Evolutionary conservation across 2,797 vertebrate species (phyloP), one percentile per base, ranked within the genome.

Genomic region (Cottoperca gobio): DNA sequence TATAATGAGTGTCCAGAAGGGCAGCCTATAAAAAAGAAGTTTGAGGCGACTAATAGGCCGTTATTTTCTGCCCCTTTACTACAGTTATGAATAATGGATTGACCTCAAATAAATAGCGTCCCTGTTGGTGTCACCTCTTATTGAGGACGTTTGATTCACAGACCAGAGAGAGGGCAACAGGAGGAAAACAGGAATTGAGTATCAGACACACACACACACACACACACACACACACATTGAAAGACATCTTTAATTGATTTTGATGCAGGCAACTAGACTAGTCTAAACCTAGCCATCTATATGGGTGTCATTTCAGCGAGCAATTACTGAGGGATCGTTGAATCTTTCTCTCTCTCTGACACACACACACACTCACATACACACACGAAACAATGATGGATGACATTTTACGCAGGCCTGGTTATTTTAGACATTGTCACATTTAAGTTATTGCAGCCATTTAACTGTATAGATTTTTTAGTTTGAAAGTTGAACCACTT

Each of bases 191-290:
- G 60, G 67, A 67, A 82, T n/a, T 46, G 53, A 53, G 72, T 64
- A 76, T 80, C 64, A 86, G 55, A 68, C 68, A 52, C 11, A 65
- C 12, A 49, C 26, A 73, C 17, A 58, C 35, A 53, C 69, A 21
- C 33, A 12, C 13, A 19, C 21, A 40, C 16, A 61, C 21, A 43
- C 17, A 72, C 68, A 62, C 39, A 75, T 81, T 85, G 80, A 70
- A 39, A 64, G 61, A 68, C 71, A 69, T 86, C 84, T 85, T 88
- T 85, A 90, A 93, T 92, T 83, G 92, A 93, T 91, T 92, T 84
- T 87, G 86, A 91, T 89, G 58, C 85, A 88, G 84, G 73, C 72
- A 70, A 86, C 83, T 85, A 52, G 83, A 78, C 85, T 68, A 65
- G 62, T 68, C 76, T 82, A 78, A 33, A 83, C 81, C 86, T 63